These are phyloP conservation scores for Drosophila planitibia DNA, from an alignment of 2,888 invertebrate species.

Conservation along the genomic window DNA sequence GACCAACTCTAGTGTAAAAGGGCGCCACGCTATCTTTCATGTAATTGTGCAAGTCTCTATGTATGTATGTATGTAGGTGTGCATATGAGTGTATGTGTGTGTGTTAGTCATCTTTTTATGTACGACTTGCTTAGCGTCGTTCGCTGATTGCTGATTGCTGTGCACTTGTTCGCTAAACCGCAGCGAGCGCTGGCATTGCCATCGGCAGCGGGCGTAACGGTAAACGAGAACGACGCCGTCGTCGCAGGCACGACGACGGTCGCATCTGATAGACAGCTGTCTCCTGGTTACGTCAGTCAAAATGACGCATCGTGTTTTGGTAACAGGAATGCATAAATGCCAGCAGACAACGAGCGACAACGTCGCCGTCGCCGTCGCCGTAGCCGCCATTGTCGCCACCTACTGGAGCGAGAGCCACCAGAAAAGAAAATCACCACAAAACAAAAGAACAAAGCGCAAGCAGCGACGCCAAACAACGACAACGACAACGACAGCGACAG, in stretches of 20 bases:
- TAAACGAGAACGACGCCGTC: slow-evolving; percentile 53
- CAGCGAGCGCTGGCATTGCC: slow-evolving; percentile 75
- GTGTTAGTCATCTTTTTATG: slow-evolving; percentile 41
- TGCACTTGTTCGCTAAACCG: slow-evolving; percentile 83
- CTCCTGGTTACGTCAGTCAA: slow-evolving; percentile 86
- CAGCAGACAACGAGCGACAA: slow-evolving; percentile 46
- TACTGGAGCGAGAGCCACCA: slow-evolving; percentile 59
- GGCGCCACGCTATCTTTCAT: slow-evolving; percentile 32
- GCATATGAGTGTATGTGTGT: slow-evolving; percentile 3
- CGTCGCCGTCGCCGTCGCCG: neutral
- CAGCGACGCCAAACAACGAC: slow-evolving; percentile 19
- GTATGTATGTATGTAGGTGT: slow-evolving; percentile 4
- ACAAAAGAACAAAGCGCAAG: slow-evolving; percentile 74
- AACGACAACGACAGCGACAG: slow-evolving; percentile 1
- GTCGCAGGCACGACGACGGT: slow-evolving; percentile 64
- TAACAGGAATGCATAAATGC: slow-evolving; percentile 85
- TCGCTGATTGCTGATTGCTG: slow-evolving; percentile 65
- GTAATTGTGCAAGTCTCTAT: slow-evolving; percentile 6
- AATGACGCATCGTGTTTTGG: slow-evolving; percentile 86
- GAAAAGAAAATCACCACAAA: slow-evolving; percentile 74
- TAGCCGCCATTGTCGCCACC: slow-evolving; percentile 16
- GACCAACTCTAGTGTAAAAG: slow-evolving; percentile 19
- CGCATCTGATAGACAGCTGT: slow-evolving; percentile 85
- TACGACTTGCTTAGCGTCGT: slow-evolving; percentile 11
- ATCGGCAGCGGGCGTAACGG: slow-evolving; percentile 79